These are phyloP conservation scores for Tetragnatha montana DNA, from an alignment of 2,888 invertebrate species.

Conservation along the genomic window DNA sequence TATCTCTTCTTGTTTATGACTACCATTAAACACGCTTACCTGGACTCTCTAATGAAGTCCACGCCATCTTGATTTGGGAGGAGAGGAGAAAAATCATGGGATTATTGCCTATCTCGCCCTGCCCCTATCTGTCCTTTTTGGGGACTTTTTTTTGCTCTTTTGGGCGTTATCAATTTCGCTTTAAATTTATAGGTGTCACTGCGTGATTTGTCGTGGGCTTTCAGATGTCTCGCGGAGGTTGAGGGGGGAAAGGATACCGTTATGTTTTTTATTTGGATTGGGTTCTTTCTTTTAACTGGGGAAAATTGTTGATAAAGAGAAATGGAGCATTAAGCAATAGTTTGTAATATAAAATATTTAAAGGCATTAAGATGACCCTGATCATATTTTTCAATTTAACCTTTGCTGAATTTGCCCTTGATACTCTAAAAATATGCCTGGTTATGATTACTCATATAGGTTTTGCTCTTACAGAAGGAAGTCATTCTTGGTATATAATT, in stretches of 20 bases:
- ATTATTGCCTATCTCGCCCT: conserved; percentile 10
- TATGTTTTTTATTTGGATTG: background rate
- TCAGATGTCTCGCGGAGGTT: conserved; percentile 11
- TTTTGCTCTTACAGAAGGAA: too few relatives aligned
- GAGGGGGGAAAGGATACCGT: background rate
- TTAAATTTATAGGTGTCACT: conserved; percentile 68
- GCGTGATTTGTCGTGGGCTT: conserved; percentile 59
- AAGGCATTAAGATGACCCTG: too few relatives aligned
- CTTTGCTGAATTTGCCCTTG: too few relatives aligned
- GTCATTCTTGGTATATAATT: too few relatives aligned
- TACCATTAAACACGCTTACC: conserved; percentile 70
- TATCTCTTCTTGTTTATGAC: conserved; percentile 69
- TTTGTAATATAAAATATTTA: too few relatives aligned
- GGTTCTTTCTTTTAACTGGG: background rate
- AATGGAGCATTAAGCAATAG: too few relatives aligned
- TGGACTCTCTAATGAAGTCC: conserved; percentile 62
- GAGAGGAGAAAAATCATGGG: conserved; percentile 35
- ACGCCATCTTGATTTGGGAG: conserved; percentile 41
- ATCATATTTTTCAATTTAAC: too few relatives aligned
- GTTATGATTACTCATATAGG: too few relatives aligned
- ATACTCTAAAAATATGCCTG: too few relatives aligned
- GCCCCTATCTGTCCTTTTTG: background rate
- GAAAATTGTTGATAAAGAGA: too few relatives aligned
- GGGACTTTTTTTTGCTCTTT: conserved; percentile 4
- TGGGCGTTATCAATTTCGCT: conserved; percentile 60